These are phyloP conservation scores for Cephus sareptanus DNA, from an alignment of 2,888 invertebrate genomes.

Conservation along the genomic window DNA sequence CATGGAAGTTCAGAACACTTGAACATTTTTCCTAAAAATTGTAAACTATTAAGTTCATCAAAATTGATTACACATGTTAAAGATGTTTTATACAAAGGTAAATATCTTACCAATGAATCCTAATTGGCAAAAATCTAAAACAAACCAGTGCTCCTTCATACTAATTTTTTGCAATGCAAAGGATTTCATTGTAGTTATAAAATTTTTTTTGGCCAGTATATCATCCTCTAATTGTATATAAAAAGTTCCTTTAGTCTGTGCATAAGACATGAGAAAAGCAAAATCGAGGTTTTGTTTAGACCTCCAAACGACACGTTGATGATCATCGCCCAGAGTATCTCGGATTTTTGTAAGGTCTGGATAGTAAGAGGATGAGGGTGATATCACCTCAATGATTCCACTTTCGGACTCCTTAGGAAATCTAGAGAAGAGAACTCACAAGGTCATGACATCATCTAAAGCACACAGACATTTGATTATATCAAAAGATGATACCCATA, in stretches of 20 bases:
- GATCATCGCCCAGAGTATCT: conserved; percentile 86
- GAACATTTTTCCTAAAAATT: conserved; percentile 82
- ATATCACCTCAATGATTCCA: conserved; percentile 89
- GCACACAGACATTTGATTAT: too few relatives aligned
- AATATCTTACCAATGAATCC: conserved; percentile 86
- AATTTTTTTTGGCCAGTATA: conserved; percentile 87
- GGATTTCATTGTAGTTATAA: conserved; percentile 85
- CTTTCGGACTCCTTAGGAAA: conserved; percentile 80
- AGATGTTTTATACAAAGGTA: not conserved
- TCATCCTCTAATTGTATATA: conserved; percentile 96
- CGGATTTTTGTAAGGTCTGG: conserved; percentile 84
- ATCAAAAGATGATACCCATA: too few relatives aligned
- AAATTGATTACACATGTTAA: not conserved
- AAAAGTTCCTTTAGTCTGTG: conserved; percentile 86
- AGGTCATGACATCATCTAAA: not conserved
- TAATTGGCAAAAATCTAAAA: conserved; percentile 91
- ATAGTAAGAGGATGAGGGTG: conserved; percentile 88
- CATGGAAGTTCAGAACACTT: conserved; percentile 87
- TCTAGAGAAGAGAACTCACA: conserved; percentile 65
- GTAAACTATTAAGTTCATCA: conserved; percentile 11
- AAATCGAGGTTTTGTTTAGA: conserved; percentile 96
- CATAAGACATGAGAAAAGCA: conserved; percentile 94
- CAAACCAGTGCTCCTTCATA: conserved; percentile 85
- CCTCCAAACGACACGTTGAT: conserved; percentile 88
- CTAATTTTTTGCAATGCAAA: conserved; percentile 83